phyloP scores from a whole-genome alignment of 2,797 vertebrate species.

The Clarias platycephalus region DNA sequence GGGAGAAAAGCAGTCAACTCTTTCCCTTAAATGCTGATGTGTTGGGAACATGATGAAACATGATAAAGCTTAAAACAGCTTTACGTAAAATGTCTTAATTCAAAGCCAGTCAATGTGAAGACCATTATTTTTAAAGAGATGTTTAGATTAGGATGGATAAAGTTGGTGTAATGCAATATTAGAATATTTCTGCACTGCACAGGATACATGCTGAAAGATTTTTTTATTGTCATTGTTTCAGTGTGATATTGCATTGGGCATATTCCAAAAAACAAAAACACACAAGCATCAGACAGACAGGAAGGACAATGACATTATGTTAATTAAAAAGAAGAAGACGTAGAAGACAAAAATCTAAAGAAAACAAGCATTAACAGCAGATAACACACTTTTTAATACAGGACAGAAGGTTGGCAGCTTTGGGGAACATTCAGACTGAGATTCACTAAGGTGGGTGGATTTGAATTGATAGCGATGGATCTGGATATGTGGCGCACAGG shows the following conservation, averaged over 20 bases:
- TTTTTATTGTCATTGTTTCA: slow-evolving; percentile 39
- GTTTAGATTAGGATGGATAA: neutral
- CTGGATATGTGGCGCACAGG: slow-evolving; percentile 18
- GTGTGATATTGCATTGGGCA: slow-evolving; percentile 13
- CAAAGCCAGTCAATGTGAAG: neutral
- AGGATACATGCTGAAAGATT: slow-evolving; percentile 36
- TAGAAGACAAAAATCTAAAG: neutral
- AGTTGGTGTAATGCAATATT: neutral
- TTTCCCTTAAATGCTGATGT: slow-evolving; percentile 1
- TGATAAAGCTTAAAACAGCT: neutral
- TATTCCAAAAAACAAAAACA: slow-evolving; percentile 11
- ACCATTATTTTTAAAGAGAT: neutral
- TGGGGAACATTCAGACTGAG: slow-evolving; percentile 14
- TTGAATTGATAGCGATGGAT: neutral
- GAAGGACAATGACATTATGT: slow-evolving; percentile 33
- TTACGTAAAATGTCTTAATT: neutral
- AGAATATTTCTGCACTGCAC: slow-evolving; percentile 15
- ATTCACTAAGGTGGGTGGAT: slow-evolving; percentile 15
- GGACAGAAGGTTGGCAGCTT: neutral
- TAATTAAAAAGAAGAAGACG: neutral
- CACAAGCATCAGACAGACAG: slow-evolving; percentile 35
- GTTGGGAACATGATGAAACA: neutral
- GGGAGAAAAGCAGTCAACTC: neutral
- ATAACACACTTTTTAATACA: slow-evolving; percentile 15
- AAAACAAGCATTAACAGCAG: slow-evolving; percentile 40